Evolutionary conservation across 1,140 invertebrate genomes (phyloP).

Genomic region (Psix sp.): DNA sequence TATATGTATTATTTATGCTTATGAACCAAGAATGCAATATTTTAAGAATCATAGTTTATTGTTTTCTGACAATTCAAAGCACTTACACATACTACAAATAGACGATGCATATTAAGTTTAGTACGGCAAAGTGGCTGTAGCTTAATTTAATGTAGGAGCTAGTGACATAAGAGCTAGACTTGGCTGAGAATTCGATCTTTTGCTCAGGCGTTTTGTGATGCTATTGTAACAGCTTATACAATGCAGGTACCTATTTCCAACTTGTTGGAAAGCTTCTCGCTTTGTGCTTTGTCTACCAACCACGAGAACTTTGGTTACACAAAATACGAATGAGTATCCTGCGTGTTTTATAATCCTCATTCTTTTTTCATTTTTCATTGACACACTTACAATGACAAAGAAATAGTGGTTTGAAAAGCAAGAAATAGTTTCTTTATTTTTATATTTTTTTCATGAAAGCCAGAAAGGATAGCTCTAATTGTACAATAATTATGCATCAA

Average conservation of each 20-base stretch:
- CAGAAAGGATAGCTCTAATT: too few relatives aligned
- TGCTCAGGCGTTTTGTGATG: constrained; percentile 66
- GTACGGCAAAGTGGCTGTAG: constrained; percentile 13
- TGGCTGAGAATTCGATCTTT: constrained; percentile 67
- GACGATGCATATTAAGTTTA: constrained; percentile 17
- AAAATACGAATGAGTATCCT: constrained; percentile 35
- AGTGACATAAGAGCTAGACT: constrained; percentile 12
- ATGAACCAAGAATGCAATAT: too few relatives aligned
- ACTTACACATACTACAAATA: constrained; percentile 8
- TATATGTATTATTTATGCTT: too few relatives aligned
- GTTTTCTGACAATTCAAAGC: constrained; percentile 21
- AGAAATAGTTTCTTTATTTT: constrained; percentile 27
- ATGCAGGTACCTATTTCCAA: constrained; percentile 58
- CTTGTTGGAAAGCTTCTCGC: constrained; percentile 9
- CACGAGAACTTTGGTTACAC: constrained; percentile 26
- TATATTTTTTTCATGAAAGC: too few relatives aligned
- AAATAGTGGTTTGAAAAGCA: constrained; percentile 43
- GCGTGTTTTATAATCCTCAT: constrained; percentile 22
- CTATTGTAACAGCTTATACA: constrained; percentile 74
- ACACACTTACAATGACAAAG: constrained; percentile 21
- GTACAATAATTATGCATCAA: constrained; percentile 26
- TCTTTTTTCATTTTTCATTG: constrained; percentile 28
- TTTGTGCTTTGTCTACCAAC: constrained; percentile 31
- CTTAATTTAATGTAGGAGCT: constrained; percentile 22
- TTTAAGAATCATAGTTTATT: constrained; percentile 32